Base-by-base conservation (phyloP, 2,113 vertebrate genomes). In the Siniperca knerii region DNA sequence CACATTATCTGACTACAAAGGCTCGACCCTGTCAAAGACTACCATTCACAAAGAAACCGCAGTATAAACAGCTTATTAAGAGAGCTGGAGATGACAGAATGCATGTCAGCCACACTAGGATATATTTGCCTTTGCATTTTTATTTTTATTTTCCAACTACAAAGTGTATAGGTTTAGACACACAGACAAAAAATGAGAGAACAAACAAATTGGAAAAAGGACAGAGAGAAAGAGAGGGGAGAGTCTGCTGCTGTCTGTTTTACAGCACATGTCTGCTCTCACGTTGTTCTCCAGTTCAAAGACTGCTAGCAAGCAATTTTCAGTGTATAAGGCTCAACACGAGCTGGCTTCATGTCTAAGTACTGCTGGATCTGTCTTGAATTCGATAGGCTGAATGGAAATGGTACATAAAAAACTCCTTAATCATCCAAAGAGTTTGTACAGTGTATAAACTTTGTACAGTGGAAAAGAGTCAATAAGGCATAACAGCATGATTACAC, bases 1-100 rank as follows among this genome's bases (percentile, higher is more conserved):
- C n/a, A 46, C 60, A 54, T 79, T 87, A 84, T 77, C 79, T 66
- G 46, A 81, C 82, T 87, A 89, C 89, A 93, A 90, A 93, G 84
- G 62, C 84, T 55, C 33, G 21, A 72, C 82, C 69, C 61, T 44
- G 81, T 88, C 81, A 85, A 52, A 79, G 74, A 81, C 29, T 20
- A 21, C 8, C 48, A 5, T 29, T 16, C 58, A 57, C 72, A 83
- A 76, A 87, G 84, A 79, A 77, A 54, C 44, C 33, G 52, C 57
- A 29, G 81, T 8, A 77, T 66, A 90, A 92, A 89, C 90, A 86
- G 73, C 83, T 87, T 84, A 87, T 83, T 90, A 89, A 79, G 67
- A 20, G 57, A 64, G 75, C 46, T 54, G 73, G 42, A 73, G 75
- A 88, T 75, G 86, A 82, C 81, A 73, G 77, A 55, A 83, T 80